Evolutionary conservation across 2,113 vertebrate species (phyloP).

Genomic region (Microcebus jonahi): DNA sequence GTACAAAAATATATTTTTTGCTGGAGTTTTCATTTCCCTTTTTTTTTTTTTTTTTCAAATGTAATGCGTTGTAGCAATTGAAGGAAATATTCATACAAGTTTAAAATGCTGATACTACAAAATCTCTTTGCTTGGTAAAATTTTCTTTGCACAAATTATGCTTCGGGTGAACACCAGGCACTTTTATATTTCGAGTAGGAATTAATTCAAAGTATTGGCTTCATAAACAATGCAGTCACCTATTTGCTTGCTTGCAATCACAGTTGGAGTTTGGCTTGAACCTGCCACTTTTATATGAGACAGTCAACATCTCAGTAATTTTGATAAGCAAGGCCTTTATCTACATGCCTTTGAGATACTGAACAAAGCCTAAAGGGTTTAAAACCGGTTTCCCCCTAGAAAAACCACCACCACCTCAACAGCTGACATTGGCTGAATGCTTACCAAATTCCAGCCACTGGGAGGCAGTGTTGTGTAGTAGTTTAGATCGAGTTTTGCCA

Average conservation of each 20-base stretch:
- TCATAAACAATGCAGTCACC: neutral
- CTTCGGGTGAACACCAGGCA: constrained; percentile 7
- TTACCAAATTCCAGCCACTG: constrained; percentile 65
- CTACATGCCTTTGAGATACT: neutral
- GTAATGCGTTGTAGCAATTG: neutral
- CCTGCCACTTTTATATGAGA: neutral
- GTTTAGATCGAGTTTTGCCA: constrained; percentile 30
- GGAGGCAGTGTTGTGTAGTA: constrained; percentile 70
- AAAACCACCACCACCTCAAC: neutral
- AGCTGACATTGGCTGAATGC: neutral
- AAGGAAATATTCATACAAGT: constrained; percentile 45
- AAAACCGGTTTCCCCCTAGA: neutral
- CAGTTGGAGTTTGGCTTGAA: neutral
- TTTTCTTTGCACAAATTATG: constrained; percentile 53
- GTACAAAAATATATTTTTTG: constrained; percentile 5
- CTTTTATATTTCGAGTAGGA: neutral
- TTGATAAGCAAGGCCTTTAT: neutral
- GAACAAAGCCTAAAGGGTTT: neutral
- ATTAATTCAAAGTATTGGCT: constrained; percentile 50
- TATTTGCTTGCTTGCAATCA: neutral
- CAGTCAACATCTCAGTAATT: neutral
- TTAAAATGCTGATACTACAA: constrained; percentile 44
- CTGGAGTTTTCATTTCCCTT: neutral
- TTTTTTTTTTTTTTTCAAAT: neutral
- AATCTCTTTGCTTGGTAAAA: neutral